Percentiles rank a stretch among this genome's conserved stretches.
phyloP scores from a whole-genome alignment of 92 coral and sea anemone genomes.

The Epizoanthus scotinus region DNA sequence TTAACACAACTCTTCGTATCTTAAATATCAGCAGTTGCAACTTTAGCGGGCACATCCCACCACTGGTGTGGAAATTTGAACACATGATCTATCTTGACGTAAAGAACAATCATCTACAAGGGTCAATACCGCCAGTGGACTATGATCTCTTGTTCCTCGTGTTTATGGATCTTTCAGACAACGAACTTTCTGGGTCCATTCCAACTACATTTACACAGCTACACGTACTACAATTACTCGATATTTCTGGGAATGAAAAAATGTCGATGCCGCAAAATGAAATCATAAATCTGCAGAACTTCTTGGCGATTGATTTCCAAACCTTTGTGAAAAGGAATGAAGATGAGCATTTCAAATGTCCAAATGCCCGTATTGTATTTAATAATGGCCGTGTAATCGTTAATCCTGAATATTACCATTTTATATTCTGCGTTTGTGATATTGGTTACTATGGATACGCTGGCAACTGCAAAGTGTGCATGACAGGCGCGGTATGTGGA shows the following conservation, averaged over 20 bases:
- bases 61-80: slow-evolving; percentile 31
- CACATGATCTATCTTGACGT: slow-evolving; percentile 33
- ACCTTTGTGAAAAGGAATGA: slow-evolving; percentile 19
- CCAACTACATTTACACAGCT: slow-evolving; percentile 24
- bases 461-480: slow-evolving; percentile 58
- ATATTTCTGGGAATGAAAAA: slow-evolving; percentile 23
- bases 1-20: slow-evolving; percentile 19
- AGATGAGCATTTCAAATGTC: slow-evolving; percentile 48
- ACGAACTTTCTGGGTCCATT: slow-evolving; percentile 32
- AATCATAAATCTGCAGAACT: slow-evolving; percentile 24
- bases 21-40: slow-evolving; percentile 36
- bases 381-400: slow-evolving; percentile 59
- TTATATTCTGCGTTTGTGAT: slow-evolving; percentile 61
- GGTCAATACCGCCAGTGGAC: slow-evolving; percentile 22
- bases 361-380: slow-evolving; percentile 49
- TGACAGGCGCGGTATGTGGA: slow-evolving; percentile 52
- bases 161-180: slow-evolving; percentile 37
- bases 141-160: slow-evolving; percentile 18
- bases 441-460: slow-evolving; percentile 49
- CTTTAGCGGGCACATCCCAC: slow-evolving; percentile 29
- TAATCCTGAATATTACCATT: slow-evolving; percentile 57
- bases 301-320: slow-evolving; percentile 29
- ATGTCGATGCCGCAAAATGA: slow-evolving; percentile 20
- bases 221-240: slow-evolving; percentile 21
- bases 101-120: slow-evolving; percentile 21